Evolutionary conservation across 2,888 invertebrate genomes (phyloP).

Genomic region (Belgica antarctica): DNA sequence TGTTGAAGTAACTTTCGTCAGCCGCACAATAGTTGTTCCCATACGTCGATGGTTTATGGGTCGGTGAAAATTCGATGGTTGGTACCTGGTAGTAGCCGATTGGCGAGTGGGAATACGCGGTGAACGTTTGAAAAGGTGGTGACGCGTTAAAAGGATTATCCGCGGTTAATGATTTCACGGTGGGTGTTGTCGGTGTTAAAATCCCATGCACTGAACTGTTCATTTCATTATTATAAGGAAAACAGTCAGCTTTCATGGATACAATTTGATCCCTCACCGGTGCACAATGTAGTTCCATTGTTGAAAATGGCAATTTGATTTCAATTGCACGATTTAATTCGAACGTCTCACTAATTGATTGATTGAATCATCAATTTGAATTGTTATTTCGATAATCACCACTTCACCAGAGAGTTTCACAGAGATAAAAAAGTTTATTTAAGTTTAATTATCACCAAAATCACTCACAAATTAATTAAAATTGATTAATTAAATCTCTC

Average conservation of each 20-base stretch:
- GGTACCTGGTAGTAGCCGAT: slow-evolving; percentile 41
- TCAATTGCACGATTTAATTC: neutral
- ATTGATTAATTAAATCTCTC: slow-evolving; percentile 29
- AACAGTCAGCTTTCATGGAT: slow-evolving; percentile 24
- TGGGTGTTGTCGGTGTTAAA: slow-evolving; percentile 47
- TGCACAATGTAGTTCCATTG: slow-evolving; percentile 32
- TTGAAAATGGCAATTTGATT: neutral
- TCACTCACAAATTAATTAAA: slow-evolving; percentile 35
- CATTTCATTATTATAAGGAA: slow-evolving; percentile 44
- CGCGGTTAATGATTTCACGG: slow-evolving; percentile 29
- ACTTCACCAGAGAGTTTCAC: slow-evolving; percentile 1
- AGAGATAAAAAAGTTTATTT: too few relatives aligned
- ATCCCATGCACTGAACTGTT: slow-evolving; percentile 42
- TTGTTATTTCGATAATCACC: neutral
- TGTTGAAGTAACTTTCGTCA: slow-evolving; percentile 8
- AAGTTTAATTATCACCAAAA: slow-evolving; percentile 17
- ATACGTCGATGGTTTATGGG: slow-evolving; percentile 24
- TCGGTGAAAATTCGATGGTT: slow-evolving; percentile 41
- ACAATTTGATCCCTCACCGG: neutral
- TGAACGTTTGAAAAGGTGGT: slow-evolving; percentile 40
- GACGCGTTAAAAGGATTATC: slow-evolving; percentile 11
- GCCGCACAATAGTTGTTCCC: slow-evolving; percentile 18
- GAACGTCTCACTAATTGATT: slow-evolving; percentile 21
- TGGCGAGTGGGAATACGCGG: slow-evolving; percentile 41
- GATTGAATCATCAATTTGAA: slow-evolving; percentile 40